Base-by-base conservation (phyloP, 2,888 invertebrate species). In the Deilephila elpenor region DNA sequence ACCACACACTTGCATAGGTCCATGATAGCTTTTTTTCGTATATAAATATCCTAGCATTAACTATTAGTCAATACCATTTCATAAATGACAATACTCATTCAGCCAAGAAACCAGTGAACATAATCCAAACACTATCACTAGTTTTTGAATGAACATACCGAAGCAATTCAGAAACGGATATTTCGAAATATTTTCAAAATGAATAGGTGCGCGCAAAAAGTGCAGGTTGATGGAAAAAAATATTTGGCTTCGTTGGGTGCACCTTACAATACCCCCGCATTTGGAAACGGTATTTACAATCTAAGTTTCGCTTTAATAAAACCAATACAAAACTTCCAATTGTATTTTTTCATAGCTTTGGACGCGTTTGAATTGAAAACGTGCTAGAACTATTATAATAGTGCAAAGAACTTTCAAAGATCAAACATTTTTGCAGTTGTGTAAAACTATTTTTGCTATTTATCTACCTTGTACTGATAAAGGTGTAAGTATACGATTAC, bases 181-280 rank as follows among this genome's bases (percentile, higher is more conserved):
- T 67, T 17, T 17, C n/a, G 17, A 17, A 25, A 25, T 17, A 67
- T 67, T 25, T 67, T 14, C 44, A 67, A 51, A 11, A 51, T 6
- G 44, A 67, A 67, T 64, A 44, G 64, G 34, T 1, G 14, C 20
- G 20, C 17, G 51, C 67, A 67, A 67, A 67, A 67, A 67, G 44
- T 67, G 67, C 67, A 67, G 67, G 67, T 67, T 67, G 67, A 17
- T 6, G 19, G 5, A 14, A 67, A 67, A 67, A 67, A 64, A 64
- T 8, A 25, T 64, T 64, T 25, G 67, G n/a, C 67, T 44, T 44
- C 25, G 34, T 19, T 32, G 44, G 67, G 20, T 20, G 51, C n/a
- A 29, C 71, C 59, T 59, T 62, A 62, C 56, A 75, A 67, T 62
- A 5, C 72, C n/a, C n/a, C n/a, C 32, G 76, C 59, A 3, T 25